These are phyloP conservation scores for Cheirogaleus major DNA, from an alignment of 2,797 vertebrate species.

Conservation along the genomic window DNA sequence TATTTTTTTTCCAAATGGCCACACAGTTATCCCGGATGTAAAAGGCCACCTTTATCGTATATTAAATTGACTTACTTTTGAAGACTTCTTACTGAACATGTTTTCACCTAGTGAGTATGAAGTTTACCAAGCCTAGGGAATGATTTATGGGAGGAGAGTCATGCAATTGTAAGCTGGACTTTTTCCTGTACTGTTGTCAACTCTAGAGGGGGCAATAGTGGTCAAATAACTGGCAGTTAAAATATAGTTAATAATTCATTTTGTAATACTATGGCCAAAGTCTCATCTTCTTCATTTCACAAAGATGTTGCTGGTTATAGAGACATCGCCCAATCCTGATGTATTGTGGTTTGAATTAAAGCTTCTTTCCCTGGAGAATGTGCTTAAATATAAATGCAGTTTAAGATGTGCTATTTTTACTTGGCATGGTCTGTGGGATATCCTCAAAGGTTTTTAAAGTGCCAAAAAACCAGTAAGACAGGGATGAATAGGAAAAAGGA, in stretches of 20 bases:
- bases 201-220: background rate
- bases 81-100: background rate
- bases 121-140: background rate
- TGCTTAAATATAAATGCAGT: constrained; percentile 20
- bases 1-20: background rate
- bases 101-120: background rate
- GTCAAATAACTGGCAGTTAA: background rate
- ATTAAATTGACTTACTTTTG: background rate
- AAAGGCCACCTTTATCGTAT: background rate
- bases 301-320: constrained; percentile 31
- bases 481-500: background rate
- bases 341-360: constrained; percentile 50
- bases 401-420: constrained; percentile 59
- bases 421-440: constrained; percentile 48
- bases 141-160: background rate
- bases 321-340: background rate
- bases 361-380: constrained; percentile 51
- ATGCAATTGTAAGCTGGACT: background rate
- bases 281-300: constrained; percentile 19
- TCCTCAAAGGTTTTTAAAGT: constrained; percentile 54
- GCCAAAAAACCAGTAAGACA: background rate
- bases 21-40: background rate
- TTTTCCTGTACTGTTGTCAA: background rate
- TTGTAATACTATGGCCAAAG: background rate
- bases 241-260: constrained; percentile 19